phyloP scores from a whole-genome alignment of 1,140 invertebrate species.

The Dreissena polymorpha region DNA sequence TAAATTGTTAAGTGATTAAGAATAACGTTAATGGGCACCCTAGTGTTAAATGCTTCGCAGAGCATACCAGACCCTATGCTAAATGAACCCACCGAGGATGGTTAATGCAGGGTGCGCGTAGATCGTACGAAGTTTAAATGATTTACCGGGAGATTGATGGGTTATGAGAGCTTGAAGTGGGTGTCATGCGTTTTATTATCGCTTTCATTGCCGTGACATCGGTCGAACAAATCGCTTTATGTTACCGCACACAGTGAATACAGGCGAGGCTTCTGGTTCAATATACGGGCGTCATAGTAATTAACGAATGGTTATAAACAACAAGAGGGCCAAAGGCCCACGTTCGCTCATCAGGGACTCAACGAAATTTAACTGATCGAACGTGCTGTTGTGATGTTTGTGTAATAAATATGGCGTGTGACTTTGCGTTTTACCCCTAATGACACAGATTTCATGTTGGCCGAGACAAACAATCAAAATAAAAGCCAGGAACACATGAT shows the following conservation, averaged over 20 bases:
- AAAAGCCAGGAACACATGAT: too few species aligned
- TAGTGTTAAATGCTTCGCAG: neutral
- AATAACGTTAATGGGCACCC: constrained; percentile 55
- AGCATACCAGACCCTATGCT: constrained; percentile 45
- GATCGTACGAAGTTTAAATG: constrained; percentile 28
- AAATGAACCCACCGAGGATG: constrained; percentile 31
- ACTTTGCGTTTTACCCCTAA: too few species aligned
- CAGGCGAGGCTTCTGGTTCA: neutral
- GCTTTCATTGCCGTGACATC: constrained; percentile 40
- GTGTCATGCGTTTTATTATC: constrained; percentile 51
- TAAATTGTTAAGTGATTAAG: constrained; percentile 57
- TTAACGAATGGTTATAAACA: neutral
- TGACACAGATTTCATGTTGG: too few species aligned
- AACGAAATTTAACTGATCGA: too few species aligned
- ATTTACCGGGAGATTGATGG: constrained; percentile 31
- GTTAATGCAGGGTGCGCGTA: constrained; percentile 52
- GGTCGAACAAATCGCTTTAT: constrained; percentile 40
- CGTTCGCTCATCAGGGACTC: too few species aligned
- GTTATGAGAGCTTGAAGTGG: constrained; percentile 51
- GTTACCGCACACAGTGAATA: constrained; percentile 33
- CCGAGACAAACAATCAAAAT: too few species aligned
- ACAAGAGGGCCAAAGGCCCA: too few species aligned
- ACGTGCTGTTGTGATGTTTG: too few species aligned
- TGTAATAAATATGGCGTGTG: too few species aligned
- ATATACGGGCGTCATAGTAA: neutral